Evolutionary conservation across 2,888 invertebrate species (phyloP).

Genomic region (Octodonta nipae): DNA sequence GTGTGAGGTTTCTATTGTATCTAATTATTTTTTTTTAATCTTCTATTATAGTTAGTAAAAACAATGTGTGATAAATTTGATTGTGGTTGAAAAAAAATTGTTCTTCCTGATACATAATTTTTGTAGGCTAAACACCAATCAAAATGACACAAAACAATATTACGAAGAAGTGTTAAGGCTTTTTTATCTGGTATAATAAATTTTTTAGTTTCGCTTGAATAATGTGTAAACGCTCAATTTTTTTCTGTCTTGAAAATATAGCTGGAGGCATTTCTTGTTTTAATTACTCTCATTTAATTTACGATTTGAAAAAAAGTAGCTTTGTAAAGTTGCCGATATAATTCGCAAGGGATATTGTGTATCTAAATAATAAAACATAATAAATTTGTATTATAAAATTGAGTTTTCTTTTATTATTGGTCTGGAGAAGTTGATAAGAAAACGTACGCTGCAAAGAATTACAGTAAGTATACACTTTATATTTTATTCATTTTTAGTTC

Average conservation of each 20-base stretch:
- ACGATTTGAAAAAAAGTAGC: slow-evolving; percentile 36
- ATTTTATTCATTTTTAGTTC: too few relatives aligned
- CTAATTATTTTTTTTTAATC: too few relatives aligned
- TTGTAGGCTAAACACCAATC: slow-evolving; percentile 22
- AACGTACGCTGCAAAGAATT: too few relatives aligned
- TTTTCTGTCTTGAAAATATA: slow-evolving; percentile 19
- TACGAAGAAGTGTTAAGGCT: too few relatives aligned
- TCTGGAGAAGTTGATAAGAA: too few relatives aligned
- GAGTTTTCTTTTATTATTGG: neutral
- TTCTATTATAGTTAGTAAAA: slow-evolving; percentile 5
- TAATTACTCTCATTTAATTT: neutral
- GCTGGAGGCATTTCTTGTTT: neutral
- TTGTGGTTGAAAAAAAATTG: slow-evolving; percentile 23
- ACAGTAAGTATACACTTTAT: too few relatives aligned
- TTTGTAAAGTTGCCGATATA: slow-evolving; percentile 52
- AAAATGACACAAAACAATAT: too few relatives aligned
- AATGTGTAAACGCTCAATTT: slow-evolving; percentile 33
- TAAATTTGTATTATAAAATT: slow-evolving; percentile 55
- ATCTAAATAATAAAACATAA: slow-evolving; percentile 47
- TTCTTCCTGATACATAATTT: slow-evolving; percentile 12
- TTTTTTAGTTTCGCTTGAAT: slow-evolving; percentile 25
- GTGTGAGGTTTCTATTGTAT: too few relatives aligned
- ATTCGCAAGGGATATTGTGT: slow-evolving; percentile 60
- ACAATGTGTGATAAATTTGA: slow-evolving; percentile 27
- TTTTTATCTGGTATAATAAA: too few relatives aligned